Base-by-base conservation (phyloP, 2,797 vertebrate species). In the Crocodylus rhombifer region DNA sequence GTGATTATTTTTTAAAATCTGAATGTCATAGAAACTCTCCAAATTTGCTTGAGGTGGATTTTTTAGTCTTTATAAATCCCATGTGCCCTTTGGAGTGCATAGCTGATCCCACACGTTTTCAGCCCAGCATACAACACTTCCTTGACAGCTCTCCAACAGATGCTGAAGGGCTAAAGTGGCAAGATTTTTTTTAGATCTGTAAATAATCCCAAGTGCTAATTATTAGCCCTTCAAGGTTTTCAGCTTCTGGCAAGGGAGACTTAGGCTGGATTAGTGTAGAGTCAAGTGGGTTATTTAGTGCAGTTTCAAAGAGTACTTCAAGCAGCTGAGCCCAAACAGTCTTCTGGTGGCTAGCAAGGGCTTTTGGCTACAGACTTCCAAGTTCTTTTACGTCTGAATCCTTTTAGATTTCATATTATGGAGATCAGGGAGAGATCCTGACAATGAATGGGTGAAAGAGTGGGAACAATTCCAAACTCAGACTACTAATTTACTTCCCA, bases 1-100 rank as follows among this genome's bases (percentile, higher is more conserved):
- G n/a, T 84, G 91, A 88, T 78, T 51, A 51, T 51, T 51, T 51
- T 95, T 93, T 25, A 80, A 92, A 87, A 87, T 96, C 57, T 90
- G 88, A 95, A 94, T 95, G 95, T 97, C 92, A 96, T 80, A 96
- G 82, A 65, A 83, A 57, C 90, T 86, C 86, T 94, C 2, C 10
- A 1, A 92, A 82, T 90, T 94, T 91, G 60, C 93, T 42, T 94
- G 42, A 77, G 73, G 77, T 94, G n/a, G 71, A 10, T 21, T 84
- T 64, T 95, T 94, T 86, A 14, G 26, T 79, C 88, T 90, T 77
- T 94, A 11, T 80, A 93, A 95, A 93, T 94, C 89, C 80, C 55
- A 42, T 2, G 69, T 81, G 7, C 92, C 57, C 55, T 94, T 92
- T 65, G 61, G 77, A 79, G 36, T 87, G 80, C 5, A 5, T 7